Evolutionary conservation across 2,113 vertebrate genomes (phyloP).

Genomic region (Cygnus buccinator): DNA sequence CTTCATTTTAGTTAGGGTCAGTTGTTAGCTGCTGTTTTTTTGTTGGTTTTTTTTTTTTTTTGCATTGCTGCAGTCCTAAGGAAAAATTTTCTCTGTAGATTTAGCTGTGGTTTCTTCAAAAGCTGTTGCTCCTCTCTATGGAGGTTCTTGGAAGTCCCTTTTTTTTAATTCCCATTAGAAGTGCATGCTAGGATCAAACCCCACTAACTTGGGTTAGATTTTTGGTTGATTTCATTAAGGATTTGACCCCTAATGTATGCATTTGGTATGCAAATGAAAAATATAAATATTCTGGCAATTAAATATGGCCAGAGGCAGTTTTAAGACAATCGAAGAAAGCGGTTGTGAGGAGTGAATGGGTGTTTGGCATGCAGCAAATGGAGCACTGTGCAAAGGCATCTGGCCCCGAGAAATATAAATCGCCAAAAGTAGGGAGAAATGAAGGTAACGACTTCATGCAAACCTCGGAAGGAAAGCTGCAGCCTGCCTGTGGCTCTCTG

Average conservation of each 20-base stretch:
- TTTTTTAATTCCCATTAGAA: not conserved
- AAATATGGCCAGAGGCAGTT: not conserved
- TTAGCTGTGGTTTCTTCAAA: not conserved
- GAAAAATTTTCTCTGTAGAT: not conserved
- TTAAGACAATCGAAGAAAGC: not conserved
- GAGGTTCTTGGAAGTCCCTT: not conserved
- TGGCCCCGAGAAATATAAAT: not conserved
- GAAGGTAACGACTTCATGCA: not conserved
- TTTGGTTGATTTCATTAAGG: not conserved
- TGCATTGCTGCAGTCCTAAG: not conserved
- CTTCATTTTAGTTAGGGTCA: rapidly evolving
- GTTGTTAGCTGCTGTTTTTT: not conserved
- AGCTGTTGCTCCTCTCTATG: not conserved
- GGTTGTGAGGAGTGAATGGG: not conserved
- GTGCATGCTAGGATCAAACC: not conserved
- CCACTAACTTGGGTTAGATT: not conserved
- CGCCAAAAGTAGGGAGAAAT: not conserved
- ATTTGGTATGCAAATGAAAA: not conserved
- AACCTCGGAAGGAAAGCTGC: not conserved
- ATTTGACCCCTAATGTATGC: not conserved
- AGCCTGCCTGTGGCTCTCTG: not conserved
- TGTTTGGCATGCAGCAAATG: not conserved
- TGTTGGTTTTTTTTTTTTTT: not conserved
- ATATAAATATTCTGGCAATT: conserved; percentile 13
- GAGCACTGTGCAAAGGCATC: not conserved